Percentiles rank a stretch among this genome's conserved stretches.
These are phyloP conservation scores for Phyto melanocephala DNA, from an alignment of 2,888 invertebrate species.

Conservation along the genomic window DNA sequence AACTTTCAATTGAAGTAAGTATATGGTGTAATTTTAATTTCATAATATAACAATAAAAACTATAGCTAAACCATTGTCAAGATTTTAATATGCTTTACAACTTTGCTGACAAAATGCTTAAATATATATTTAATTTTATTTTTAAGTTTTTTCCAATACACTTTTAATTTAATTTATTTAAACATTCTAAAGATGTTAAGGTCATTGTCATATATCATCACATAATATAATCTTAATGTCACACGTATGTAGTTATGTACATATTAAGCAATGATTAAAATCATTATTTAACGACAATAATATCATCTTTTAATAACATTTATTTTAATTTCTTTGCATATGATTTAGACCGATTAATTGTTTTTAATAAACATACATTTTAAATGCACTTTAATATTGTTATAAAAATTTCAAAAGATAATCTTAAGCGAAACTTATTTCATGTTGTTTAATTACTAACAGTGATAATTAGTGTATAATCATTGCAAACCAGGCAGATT, in stretches of 20 bases:
- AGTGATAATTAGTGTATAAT: neutral
- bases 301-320: neutral
- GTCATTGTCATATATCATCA: constrained; percentile 2
- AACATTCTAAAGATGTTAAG: constrained; percentile 32
- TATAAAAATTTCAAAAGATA: constrained; percentile 31
- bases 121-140: no score
- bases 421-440: constrained; percentile 28
- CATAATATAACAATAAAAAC: no score
- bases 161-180: neutral
- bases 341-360: neutral
- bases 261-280: constrained; percentile 4
- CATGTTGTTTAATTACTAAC: constrained; percentile 21
- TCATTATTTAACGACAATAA: constrained; percentile 23
- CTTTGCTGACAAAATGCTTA: no score
- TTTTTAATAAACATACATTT: neutral
- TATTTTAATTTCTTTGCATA: neutral
- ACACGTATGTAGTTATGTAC: neutral
- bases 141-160: no score
- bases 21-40: no score
- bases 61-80: no score
- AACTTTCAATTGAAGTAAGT: no score
- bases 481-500: neutral
- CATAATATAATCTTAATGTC: neutral
- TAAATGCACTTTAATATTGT: constrained; percentile 13
- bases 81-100: no score